phyloP scores from a whole-genome alignment of 2,888 invertebrate genomes.

The Himalopsyche kuldschensis region DNA sequence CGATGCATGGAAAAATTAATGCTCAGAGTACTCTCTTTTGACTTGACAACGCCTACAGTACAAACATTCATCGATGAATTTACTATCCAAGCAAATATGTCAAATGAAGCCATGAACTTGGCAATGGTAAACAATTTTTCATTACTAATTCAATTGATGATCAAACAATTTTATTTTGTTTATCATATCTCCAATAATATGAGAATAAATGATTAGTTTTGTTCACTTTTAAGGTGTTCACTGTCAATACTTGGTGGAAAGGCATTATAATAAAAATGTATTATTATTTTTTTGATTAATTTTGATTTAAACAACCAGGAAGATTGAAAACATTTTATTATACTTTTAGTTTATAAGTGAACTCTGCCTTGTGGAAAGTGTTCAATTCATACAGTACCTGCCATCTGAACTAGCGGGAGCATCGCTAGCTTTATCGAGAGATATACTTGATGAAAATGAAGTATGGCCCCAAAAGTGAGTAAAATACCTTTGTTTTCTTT shows the following conservation, averaged over 20 bases:
- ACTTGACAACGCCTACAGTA: conserved; percentile 46
- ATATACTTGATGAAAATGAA: conserved; percentile 45
- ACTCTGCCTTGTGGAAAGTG: conserved; percentile 46
- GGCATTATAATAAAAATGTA: too few relatives aligned
- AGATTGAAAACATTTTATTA: conserved; percentile 7
- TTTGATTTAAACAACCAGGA: too few relatives aligned
- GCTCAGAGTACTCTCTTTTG: conserved; percentile 45
- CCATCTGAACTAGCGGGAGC: conserved; percentile 49
- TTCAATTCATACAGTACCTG: conserved; percentile 44
- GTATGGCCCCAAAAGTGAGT: conserved; percentile 48
- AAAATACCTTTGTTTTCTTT: neutral
- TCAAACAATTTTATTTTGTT: too few relatives aligned
- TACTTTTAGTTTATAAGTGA: conserved; percentile 46
- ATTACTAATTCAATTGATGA: neutral
- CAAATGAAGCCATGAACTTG: conserved; percentile 57
- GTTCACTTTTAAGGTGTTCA: neutral
- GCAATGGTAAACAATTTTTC: conserved; percentile 41
- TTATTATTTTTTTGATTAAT: too few relatives aligned
- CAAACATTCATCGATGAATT: conserved; percentile 43
- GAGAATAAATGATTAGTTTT: neutral
- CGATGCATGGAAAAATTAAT: conserved; percentile 48
- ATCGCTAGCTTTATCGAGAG: conserved; percentile 45
- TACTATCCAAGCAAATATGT: conserved; percentile 58
- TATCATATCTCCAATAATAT: too few relatives aligned
- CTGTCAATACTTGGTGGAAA: too few relatives aligned